Base-by-base conservation (phyloP, 2,888 invertebrate species). In the Lasioglossum leucozonium region DNA sequence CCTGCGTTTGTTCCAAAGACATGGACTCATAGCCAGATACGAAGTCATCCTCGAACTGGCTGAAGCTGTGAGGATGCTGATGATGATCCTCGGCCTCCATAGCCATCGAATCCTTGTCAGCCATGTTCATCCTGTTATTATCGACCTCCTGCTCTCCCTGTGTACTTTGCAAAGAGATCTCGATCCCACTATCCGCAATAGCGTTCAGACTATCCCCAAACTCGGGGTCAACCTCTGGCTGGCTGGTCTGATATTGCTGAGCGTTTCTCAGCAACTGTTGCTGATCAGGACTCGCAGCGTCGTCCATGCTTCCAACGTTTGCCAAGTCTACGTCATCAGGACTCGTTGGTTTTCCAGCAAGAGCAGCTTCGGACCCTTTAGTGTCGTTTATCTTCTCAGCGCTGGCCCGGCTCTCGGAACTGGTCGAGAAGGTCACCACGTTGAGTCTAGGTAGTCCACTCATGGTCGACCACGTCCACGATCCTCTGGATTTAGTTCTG, bases 11-110 rank as follows among this genome's bases (percentile, higher is more conserved):
- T 67, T 85, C 81, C 73, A 76, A 18, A 5, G 80, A 30, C 67
- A 76, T 69, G 3, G 81, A 51, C 18, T 89, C 77, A 42, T 81
- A 88, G 0, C 34, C 58, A 4, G 79, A 11, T 16, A 72, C 69
- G 4, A 74, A 73, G 4, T 84, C 75, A 13, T 77, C 81, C 22
- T 82, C 79, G 72, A 82, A 81, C 0, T 26, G 30, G 11, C 34
- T 30, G 0, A 37, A 30, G 18, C 72, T 62, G 4, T 13, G 0
- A 13, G 30, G 22, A 30, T 40, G 8, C 11, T 37, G 37, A 8
- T n/a, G 8, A 4, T 55, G 6, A 0, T 82, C 69, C 6, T 40
- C 58, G 18, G 47, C 13, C 0, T 83, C 73, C 2, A 74, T n/a
- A 10, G 67, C 26, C n/a, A 13, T 77, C 58, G 34, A 42, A 13